Evolutionary conservation across 1,140 invertebrate genomes (phyloP), one percentile per base, ranked within the genome.

Genomic region (Amyelois transitella): DNA sequence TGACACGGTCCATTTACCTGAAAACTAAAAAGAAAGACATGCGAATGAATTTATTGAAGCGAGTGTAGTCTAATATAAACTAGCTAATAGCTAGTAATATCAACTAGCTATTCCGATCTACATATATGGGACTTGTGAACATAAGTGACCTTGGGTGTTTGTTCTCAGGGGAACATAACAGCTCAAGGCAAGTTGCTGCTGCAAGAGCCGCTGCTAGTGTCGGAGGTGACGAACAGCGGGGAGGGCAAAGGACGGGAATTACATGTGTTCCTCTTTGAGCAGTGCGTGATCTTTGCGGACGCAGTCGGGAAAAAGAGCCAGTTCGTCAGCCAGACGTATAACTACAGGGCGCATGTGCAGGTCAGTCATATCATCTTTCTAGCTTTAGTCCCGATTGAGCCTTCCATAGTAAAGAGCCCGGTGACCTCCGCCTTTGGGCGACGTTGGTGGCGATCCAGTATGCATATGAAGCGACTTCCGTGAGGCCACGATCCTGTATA

Each of bases 221-320:
- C 93, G 17, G 98, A 97, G 72, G 89, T 92, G 5, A 90, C 90
- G 18, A 87, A 89, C 52, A 73, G 89, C 59, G 89, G 63, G 69
- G 45, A 48, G 22, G 55, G 50, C 17, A 76, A 91, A 65, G 86
- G 88, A 55, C 96, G 96, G 72, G 98, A 99, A 69, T 91, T 98
- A 66, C 95, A 98, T 84, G 96, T 99, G 20, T 99, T 99, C 89
- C 91, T 99, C 4, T 99, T 99, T 85, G 97, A 99, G 84, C 98
- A 99, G 89, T 98, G 95, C 73, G 96, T 99, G 60, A 98, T 99
- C 69, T 98, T 99, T 80, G 97, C 97, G 67, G 98, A 99, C 80
- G 93, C 96, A 66, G 94, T 97, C 43, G 96, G 97, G 64, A 95
- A 95, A 77, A 98, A 97, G 86, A 97, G 94, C 19, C 97, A 97